phyloP scores from a whole-genome alignment of 2,797 vertebrate genomes.

The Podarcis siculus region DNA sequence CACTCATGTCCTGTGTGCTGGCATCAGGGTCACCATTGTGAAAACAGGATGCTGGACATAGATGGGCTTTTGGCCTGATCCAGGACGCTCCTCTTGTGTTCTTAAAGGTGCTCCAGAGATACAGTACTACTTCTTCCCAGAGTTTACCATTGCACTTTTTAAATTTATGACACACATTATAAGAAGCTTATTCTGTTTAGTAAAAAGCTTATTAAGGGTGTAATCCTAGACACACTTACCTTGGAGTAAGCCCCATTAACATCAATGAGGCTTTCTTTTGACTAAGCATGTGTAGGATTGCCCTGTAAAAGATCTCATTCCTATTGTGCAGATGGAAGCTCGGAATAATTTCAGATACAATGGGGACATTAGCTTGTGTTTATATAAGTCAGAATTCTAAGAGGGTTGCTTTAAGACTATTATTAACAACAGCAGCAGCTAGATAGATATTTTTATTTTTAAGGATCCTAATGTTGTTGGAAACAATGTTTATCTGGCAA shows the following conservation, averaged over 20 bases:
- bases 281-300: not conserved
- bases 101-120: not conserved
- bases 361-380: constrained; percentile 35
- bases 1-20: too few relatives aligned
- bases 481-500: not conserved
- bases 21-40: too few relatives aligned
- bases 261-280: not conserved
- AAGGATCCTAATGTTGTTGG: not conserved
- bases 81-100: too few relatives aligned
- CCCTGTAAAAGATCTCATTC: constrained; percentile 10
- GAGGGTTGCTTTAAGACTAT: constrained; percentile 28
- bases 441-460: not conserved
- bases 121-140: not conserved
- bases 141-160: constrained; percentile 38
- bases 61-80: too few relatives aligned
- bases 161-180: constrained; percentile 35
- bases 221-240: not conserved
- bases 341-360: not conserved
- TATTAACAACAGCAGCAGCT: not conserved
- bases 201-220: constrained; percentile 23
- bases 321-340: not conserved
- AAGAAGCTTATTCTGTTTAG: constrained; percentile 50
- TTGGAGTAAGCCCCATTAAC: not conserved
- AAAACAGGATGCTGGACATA: too few relatives aligned
- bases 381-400: constrained; percentile 35